Percentiles rank a stretch among this genome's conserved stretches.
These are phyloP conservation scores for Euwallacea similis DNA, from an alignment of 1,140 invertebrate genomes.

Conservation along the genomic window DNA sequence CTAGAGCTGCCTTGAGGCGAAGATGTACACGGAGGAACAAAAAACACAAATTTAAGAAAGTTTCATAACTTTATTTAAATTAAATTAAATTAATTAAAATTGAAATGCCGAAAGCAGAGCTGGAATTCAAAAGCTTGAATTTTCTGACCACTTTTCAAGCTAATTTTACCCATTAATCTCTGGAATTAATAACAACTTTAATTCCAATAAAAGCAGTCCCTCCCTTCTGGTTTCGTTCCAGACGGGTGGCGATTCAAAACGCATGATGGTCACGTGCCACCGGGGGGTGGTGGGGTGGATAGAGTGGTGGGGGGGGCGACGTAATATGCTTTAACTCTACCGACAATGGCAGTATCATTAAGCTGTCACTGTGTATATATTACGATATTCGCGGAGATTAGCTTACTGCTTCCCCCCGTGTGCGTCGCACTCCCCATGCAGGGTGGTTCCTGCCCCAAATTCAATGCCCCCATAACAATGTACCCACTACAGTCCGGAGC, in stretches of 20 bases:
- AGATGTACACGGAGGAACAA: too few species aligned
- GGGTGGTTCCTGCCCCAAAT: conserved; percentile 11
- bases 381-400: neutral
- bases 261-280: conserved; percentile 17
- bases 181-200: too few species aligned
- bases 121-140: too few species aligned
- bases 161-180: too few species aligned
- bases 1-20: too few species aligned
- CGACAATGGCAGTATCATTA: conserved; percentile 16
- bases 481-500: conserved; percentile 5
- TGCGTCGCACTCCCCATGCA: neutral
- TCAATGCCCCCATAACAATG: conserved; percentile 7
- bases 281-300: neutral
- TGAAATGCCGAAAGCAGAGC: too few species aligned
- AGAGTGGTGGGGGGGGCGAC: neutral
- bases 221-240: conserved; percentile 8
- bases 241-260: conserved; percentile 20
- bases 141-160: too few species aligned
- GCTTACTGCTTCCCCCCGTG: neutral
- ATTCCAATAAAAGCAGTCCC: neutral
- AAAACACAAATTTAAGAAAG: too few species aligned
- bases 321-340: conserved; percentile 12
- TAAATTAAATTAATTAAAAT: too few species aligned
- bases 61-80: too few species aligned
- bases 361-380: conserved; percentile 10